Conservation (phyloP, 1,140 invertebrate genomes). For the Acromyrmex heyeri region DNA sequence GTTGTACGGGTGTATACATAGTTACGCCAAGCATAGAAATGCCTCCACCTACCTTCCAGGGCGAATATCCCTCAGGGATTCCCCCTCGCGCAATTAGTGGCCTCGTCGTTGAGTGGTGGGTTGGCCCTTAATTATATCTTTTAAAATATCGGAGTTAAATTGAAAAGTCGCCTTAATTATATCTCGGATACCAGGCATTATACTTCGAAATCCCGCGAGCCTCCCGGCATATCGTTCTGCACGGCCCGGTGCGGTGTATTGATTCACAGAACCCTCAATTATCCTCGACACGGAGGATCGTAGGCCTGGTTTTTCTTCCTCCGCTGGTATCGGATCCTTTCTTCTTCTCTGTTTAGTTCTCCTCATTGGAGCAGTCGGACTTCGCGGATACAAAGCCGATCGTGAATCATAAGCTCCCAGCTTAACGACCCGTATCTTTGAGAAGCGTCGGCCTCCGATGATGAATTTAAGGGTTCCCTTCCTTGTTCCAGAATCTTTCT, state of each 20-base stretch:
- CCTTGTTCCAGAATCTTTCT: constrained; percentile 17
- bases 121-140: constrained; percentile 83
- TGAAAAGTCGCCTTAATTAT: constrained; percentile 84
- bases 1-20: constrained; percentile 24
- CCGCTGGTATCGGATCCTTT: constrained; percentile 46
- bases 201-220: constrained; percentile 59
- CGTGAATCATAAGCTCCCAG: constrained; percentile 79
- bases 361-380: constrained; percentile 28
- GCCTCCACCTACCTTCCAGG: constrained; percentile 30
- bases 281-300: constrained; percentile 69
- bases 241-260: constrained; percentile 64
- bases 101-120: constrained; percentile 75
- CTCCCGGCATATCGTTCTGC: constrained; percentile 37
- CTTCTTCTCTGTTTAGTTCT: constrained; percentile 34
- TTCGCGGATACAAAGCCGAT: constrained; percentile 72
- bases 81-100: constrained; percentile 80
- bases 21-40: constrained; percentile 65
- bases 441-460: constrained; percentile 62
- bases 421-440: constrained; percentile 78
- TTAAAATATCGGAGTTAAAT: constrained; percentile 84
- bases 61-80: constrained; percentile 58
- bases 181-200: constrained; percentile 80
- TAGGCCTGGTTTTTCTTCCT: constrained; percentile 70
- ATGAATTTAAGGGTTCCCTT: constrained; percentile 71
- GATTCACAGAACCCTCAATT: constrained; percentile 82